Evolutionary conservation across 2,113 vertebrate species (phyloP), one percentile per base, ranked within the genome.

Genomic region (Pseudorasbora parva): DNA sequence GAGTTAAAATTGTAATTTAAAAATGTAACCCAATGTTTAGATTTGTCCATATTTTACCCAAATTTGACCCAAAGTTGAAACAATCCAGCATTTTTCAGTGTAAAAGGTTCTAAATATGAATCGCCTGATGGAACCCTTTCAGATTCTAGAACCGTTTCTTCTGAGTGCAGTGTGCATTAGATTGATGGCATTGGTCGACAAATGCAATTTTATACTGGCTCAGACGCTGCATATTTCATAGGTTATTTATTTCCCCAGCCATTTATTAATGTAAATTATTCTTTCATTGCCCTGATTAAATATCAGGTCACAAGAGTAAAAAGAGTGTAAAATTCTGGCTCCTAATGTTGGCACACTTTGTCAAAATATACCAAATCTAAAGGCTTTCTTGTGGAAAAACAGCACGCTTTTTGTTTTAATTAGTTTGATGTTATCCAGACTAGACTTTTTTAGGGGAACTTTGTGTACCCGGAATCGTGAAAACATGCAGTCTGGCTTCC

Each of bases 351-450:
- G 30, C 45, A 59, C 47, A 30, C 76, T 83, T 86, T 41, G 33
- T 37, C 17, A 54, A 81, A 81, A 81, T 69, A 81, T 41, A 69
- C 78, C 78, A 37, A 69, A 69, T 74, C 37, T 23, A 43, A 43
- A 45, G n/a, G 7, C 1, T 56, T 68, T 69, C 71, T 78, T 78
- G 25, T 86, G 74, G 66, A 86, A 86, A 72, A 43, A 75, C 85
- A 72, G 45, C 69, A 47, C 0, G 5, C 23, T 60, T 30, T 83
- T 82, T 43, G 30, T 19, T 30, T 85, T 69, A 27, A 79, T 84
- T 81, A 69, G 83, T 64, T 83, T 72, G 81, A 85, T 72, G 77
- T 82, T 71, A 62, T 47, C 14, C 81, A 85, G 80, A n/a, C 78
- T 51, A 17, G 27, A 45, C 45, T 45, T 82, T 78, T 86, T 62